Percentiles rank a stretch among this genome's conserved stretches.
Evolutionary conservation across 2,113 vertebrate genomes (phyloP).

Genomic region (Cichladusa arquata): DNA sequence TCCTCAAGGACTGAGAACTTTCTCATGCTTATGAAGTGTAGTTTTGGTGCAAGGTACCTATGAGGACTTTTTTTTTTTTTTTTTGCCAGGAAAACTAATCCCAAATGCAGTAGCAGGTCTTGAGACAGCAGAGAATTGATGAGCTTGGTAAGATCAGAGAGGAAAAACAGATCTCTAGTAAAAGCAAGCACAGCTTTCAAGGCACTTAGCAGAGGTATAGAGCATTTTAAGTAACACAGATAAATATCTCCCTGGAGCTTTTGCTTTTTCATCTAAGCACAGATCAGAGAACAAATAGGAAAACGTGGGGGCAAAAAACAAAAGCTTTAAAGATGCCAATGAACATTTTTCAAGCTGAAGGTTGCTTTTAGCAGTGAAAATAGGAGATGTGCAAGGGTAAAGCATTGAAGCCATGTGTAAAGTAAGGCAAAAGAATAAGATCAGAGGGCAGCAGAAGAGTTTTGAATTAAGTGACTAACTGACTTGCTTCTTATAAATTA

Average conservation of each 20-base stretch:
- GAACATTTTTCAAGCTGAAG: constrained; percentile 38
- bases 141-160: constrained; percentile 38
- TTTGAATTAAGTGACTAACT: neutral
- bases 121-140: constrained; percentile 18
- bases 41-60: neutral
- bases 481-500: neutral
- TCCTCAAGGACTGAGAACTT: neutral
- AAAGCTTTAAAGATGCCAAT: constrained; percentile 25
- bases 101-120: neutral
- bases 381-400: neutral
- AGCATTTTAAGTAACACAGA: constrained; percentile 51
- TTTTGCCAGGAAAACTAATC: neutral
- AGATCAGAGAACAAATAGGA: constrained; percentile 10
- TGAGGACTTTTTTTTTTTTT: neutral
- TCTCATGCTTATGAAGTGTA: neutral
- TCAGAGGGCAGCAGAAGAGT: neutral
- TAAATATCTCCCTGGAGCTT: constrained; percentile 54
- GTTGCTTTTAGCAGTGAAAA: constrained; percentile 25
- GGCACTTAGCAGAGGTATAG: constrained; percentile 31
- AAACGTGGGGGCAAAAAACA: neutral
- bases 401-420: neutral
- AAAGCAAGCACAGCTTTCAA: constrained; percentile 39
- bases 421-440: neutral
- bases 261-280: constrained; percentile 27
- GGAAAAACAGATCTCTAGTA: constrained; percentile 51